These are phyloP conservation scores for Charadrius vociferus DNA, from an alignment of 2,113 vertebrate genomes.

Conservation along the genomic window DNA sequence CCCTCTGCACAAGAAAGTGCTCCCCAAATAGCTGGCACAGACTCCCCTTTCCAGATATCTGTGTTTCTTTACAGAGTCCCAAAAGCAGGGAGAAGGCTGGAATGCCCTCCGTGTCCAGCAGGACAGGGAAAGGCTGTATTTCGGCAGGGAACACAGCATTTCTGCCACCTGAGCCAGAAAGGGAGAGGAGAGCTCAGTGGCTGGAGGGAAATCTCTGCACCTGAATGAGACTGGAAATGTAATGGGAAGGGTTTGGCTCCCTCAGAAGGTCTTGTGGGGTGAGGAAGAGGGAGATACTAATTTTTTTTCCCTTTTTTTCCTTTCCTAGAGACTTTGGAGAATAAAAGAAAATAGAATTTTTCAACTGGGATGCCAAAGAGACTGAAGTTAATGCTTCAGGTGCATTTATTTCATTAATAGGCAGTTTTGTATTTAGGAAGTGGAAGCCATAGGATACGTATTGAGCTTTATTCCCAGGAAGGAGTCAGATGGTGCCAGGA, in stretches of 20 bases:
- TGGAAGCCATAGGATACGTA: background rate
- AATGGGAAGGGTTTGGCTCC: background rate
- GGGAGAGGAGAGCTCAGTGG: background rate
- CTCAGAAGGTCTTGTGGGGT: background rate
- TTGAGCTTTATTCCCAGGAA: background rate
- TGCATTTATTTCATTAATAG: background rate
- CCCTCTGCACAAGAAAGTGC: background rate
- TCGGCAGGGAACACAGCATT: background rate
- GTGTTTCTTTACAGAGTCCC: background rate
- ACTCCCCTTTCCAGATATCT: background rate
- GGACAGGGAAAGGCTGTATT: background rate
- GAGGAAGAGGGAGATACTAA: background rate
- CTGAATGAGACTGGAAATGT: background rate
- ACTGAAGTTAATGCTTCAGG: background rate
- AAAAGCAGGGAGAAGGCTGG: background rate
- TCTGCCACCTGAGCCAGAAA: background rate
- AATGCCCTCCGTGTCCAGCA: background rate
- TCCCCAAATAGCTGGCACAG: background rate
- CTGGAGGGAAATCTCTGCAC: rapidly evolving
- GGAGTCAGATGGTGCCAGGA: rapidly evolving
- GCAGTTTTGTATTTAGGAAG: background rate
- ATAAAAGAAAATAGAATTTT: background rate
- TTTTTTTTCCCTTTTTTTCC: too few relatives aligned
- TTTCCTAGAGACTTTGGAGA: background rate
- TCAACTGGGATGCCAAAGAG: background rate